Evolutionary conservation across 2,888 invertebrate genomes (phyloP), one percentile per base, ranked within the genome.

Genomic region (Ochlodes sylvanus): DNA sequence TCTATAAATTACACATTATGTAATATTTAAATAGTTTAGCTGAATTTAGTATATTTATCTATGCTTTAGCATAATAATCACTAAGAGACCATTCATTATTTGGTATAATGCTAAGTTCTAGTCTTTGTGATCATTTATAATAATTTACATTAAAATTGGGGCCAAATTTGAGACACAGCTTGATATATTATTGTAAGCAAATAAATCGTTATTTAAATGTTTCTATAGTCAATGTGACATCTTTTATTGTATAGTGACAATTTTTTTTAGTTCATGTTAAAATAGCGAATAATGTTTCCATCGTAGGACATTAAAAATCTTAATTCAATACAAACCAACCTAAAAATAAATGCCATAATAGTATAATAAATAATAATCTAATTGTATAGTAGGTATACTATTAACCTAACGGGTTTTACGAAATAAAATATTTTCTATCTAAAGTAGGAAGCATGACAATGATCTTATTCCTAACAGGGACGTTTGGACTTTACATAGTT

Each of bases 21-120:
- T 32, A 32, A 57, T 14, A 7, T 32, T 57, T 19, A 41, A 19
- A 56, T 56, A 56, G 19, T 34, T n/a, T 55, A 38, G 34, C 21
- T 57, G 34, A 42, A 60, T 50, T 50, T 50, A 50, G 2, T 17
- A 61, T 17, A 47, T 32, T 32, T 15, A 61, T 32, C 50, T 19
- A 44, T 15, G 19, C 17, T 32, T 17, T 61, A 27, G 27, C 34
- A 27, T 4, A 42, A 10, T 17, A 42, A 15, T 17, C 27, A 47
- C 12, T 10, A 32, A 27, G 60, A 52, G 62, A 52, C 62, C 62
- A 62, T 62, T 41, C 10, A 15, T 50, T 62, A 62, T 62, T 62
- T 62, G 62, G 62, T 62, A 52, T 62, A 50, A 12, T 19, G 15
- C 27, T 27, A 44, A 14, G 52, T 17, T 52, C 38, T 38, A 62